Evolutionary conservation across 2,113 vertebrate species (phyloP).

Genomic region (Salvator merianae): DNA sequence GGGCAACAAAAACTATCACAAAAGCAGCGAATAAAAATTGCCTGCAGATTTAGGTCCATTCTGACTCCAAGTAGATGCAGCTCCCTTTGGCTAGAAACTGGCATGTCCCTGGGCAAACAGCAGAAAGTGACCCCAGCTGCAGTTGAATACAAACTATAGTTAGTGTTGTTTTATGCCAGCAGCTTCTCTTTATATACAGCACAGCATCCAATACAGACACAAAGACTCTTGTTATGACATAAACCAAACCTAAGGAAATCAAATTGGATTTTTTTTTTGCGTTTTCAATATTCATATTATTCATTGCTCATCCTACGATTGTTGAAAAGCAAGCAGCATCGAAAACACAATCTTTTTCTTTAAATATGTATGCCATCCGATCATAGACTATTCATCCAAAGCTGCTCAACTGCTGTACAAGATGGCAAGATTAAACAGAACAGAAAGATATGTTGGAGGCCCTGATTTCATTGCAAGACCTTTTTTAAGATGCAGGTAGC

Average conservation of each 20-base stretch:
- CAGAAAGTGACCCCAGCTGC: constrained; percentile 4
- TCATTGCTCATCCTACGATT: background rate
- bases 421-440: background rate
- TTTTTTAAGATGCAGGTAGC: background rate
- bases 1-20: constrained; percentile 5
- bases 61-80: constrained; percentile 27
- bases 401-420: background rate
- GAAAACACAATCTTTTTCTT: background rate
- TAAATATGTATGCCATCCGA: background rate
- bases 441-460: too few relatives aligned
- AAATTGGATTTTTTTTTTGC: background rate
- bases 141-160: constrained; percentile 15
- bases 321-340: background rate
- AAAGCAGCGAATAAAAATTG: background rate
- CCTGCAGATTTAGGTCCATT: background rate
- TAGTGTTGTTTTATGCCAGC: background rate
- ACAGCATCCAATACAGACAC: background rate
- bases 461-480: background rate
- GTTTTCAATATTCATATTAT: background rate
- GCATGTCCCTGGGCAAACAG: constrained; percentile 25
- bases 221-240: constrained; percentile 36
- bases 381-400: background rate
- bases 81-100: background rate
- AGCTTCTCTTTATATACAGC: constrained; percentile 5
- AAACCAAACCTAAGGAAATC: background rate